phyloP scores from a whole-genome alignment of 2,797 vertebrate genomes.

The Tragelaphus oryx region DNA sequence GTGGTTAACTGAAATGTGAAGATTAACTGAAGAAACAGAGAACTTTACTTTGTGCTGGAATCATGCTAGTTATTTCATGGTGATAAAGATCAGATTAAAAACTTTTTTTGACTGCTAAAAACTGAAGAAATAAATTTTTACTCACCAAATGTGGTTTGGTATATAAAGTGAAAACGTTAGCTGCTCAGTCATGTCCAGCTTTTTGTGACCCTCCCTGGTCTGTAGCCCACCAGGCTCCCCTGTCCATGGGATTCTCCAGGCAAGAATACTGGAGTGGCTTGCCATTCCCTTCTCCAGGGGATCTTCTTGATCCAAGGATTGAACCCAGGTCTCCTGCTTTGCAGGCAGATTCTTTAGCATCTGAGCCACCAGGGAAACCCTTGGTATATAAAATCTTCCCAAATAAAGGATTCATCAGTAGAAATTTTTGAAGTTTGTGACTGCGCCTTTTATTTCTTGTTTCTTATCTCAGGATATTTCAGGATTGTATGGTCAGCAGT shows the following conservation, averaged over 20 bases:
- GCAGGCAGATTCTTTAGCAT: background rate
- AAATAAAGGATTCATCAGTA: background rate
- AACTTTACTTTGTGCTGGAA: background rate
- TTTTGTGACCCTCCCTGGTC: background rate
- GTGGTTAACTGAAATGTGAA: background rate
- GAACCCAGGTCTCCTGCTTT: background rate
- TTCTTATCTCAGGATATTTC: conserved; percentile 22
- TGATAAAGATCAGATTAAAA: background rate
- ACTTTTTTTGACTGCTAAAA: background rate
- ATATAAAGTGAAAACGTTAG: background rate
- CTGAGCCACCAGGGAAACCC: background rate
- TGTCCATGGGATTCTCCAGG: background rate
- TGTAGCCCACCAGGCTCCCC: background rate
- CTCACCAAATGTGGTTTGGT: background rate
- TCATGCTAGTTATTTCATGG: background rate
- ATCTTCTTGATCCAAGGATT: background rate
- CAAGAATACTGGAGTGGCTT: background rate
- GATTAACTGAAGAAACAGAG: background rate
- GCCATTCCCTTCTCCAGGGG: background rate
- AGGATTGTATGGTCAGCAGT: background rate
- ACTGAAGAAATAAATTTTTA: background rate
- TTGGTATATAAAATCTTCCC: background rate
- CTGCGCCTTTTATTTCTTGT: background rate
- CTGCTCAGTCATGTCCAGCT: background rate
- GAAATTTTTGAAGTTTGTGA: background rate